phyloP scores from a whole-genome alignment of 1,140 invertebrate species.

The Euschistus heros region DNA sequence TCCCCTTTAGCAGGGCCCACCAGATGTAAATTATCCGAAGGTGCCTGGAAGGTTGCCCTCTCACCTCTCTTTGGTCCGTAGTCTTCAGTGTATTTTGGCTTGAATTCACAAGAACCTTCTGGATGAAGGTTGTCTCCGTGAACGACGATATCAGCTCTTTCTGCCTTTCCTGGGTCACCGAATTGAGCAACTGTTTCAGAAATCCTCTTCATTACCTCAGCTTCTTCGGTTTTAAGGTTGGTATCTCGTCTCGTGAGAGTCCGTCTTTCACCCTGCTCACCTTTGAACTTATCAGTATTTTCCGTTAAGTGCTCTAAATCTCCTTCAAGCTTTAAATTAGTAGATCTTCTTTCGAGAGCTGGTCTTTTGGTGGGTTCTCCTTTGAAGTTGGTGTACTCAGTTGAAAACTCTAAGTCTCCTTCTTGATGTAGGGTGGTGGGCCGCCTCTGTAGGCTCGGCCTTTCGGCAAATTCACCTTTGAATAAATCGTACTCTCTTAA shows the following conservation, averaged over 20 bases:
- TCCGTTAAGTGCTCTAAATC: conserved; percentile 24
- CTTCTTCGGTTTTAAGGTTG: conserved; percentile 19
- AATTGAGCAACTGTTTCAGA: conserved; percentile 22
- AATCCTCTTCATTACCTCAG: conserved; percentile 15
- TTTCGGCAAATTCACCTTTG: background rate
- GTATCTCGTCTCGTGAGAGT: conserved; percentile 6
- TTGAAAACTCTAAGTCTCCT: conserved; percentile 24
- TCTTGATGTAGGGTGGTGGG: conserved; percentile 22
- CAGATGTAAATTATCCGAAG: background rate
- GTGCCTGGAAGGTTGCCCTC: background rate
- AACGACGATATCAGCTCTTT: background rate
- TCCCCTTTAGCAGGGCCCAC: background rate
- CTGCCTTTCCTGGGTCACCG: background rate
- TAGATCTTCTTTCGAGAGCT: conserved; percentile 23
- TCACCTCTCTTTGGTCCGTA: background rate
- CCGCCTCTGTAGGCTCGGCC: conserved; percentile 6
- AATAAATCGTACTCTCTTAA: conserved; percentile 1
- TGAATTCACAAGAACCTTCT: background rate
- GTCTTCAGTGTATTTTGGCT: background rate
- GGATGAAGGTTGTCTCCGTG: conserved; percentile 1
- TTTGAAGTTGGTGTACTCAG: conserved; percentile 12
- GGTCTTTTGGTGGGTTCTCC: conserved; percentile 16
- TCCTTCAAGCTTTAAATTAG: conserved; percentile 29
- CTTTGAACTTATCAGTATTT: conserved; percentile 24
- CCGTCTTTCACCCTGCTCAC: conserved; percentile 13